phyloP scores from a whole-genome alignment of 2,113 vertebrate genomes.

The Nothobranchius kuhntae region DNA sequence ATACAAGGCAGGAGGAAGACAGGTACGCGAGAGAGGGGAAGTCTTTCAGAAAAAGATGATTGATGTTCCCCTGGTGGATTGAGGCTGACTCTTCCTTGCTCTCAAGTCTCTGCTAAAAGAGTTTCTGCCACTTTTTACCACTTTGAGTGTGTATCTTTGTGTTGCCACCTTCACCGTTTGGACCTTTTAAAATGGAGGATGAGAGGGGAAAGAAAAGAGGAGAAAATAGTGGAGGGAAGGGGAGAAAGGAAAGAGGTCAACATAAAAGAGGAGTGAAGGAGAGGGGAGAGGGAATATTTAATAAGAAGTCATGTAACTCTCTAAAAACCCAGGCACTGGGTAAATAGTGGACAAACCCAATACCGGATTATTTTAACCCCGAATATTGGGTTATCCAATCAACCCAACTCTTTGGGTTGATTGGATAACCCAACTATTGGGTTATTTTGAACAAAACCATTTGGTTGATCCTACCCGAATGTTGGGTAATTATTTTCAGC shows the following conservation, averaged over 20 bases:
- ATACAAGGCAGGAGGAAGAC: constrained; percentile 57
- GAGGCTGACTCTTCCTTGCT: constrained; percentile 48
- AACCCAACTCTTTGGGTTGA: too few species aligned
- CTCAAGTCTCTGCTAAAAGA: constrained; percentile 60
- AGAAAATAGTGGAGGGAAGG: constrained; percentile 5
- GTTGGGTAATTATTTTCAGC: too few species aligned
- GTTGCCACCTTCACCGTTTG: constrained; percentile 39
- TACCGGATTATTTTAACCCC: too few species aligned
- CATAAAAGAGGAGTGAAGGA: constrained; percentile 41
- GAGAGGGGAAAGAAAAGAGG: constrained; percentile 35
- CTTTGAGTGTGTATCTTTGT: constrained; percentile 19
- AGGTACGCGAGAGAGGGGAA: constrained; percentile 45
- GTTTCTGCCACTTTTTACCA: constrained; percentile 47
- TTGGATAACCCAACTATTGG: too few species aligned
- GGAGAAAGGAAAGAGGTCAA: constrained; percentile 56
- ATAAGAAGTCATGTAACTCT: constrained; percentile 56
- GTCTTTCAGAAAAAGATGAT: constrained; percentile 66
- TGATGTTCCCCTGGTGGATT: constrained; percentile 68
- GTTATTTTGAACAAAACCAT: too few species aligned
- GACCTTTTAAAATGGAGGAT: constrained; percentile 46
- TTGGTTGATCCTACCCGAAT: too few species aligned
- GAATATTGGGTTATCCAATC: too few species aligned
- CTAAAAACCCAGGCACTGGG: too few species aligned
- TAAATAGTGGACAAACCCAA: too few species aligned
- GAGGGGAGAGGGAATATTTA: constrained; percentile 62